Evolutionary conservation across 2,113 vertebrate genomes (phyloP), one percentile per base, ranked within the genome.

Genomic region (Odontophorus gujanensis): DNA sequence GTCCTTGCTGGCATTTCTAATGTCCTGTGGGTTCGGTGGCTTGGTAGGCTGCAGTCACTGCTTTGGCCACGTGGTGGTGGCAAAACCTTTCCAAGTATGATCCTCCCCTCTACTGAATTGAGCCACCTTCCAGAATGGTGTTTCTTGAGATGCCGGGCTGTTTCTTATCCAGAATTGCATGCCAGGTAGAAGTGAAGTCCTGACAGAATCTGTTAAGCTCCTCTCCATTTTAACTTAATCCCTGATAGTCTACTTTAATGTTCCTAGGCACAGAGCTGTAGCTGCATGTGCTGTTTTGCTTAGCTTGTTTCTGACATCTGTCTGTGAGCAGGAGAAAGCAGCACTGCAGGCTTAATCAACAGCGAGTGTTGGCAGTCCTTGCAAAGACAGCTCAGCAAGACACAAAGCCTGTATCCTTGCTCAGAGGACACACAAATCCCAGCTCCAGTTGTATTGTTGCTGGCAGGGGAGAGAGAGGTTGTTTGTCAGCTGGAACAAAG

Each of bases 1-100:
- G 32, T 36, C 47, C 65, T 72, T 53, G 40, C 47, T 48, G 25
- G 11, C n/a, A 2, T 28, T 40, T 74, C 13, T 3, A 42, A 11
- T 36, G 72, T 25, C 16, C 8, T 24, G 19, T 30, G 9, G n/a
- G 20, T 51, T 24, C 43, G 34, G 13, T 38, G 25, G 13, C 28
- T 14, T 36, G 6, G 24, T 77, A 68, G 32, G 48, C 80, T 96
- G 95, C 92, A 95, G 53, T 88, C 34, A 13, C 7, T 8, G 30
- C 18, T 87, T 72, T 61, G 86, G 32, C 96, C 97, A 95, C 77
- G 34, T 76, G 97, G 93, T 96, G 97, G 97, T 93, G 84, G 83
- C 78, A 97, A 55, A 89, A 96, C 61, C 95, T 92, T 93, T 87
- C 68, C 58, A 77, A 68, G 86, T 26, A 18, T 11, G 34, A 13